Evolutionary conservation across 23 tunicate species (phyloP), one percentile per base, ranked within the genome.

Genomic region (Oikopleura albicans): DNA sequence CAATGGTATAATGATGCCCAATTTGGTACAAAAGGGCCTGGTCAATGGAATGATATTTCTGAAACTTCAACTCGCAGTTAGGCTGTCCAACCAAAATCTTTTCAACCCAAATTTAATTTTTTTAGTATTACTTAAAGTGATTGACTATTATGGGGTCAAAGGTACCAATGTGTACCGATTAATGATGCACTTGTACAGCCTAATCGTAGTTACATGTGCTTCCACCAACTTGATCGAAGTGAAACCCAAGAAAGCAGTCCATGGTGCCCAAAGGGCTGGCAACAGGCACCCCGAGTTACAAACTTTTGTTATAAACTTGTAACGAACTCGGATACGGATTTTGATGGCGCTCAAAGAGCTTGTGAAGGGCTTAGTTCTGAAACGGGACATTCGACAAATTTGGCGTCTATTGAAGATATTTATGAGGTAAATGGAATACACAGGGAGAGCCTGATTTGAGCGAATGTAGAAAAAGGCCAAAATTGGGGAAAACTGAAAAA

Each of bases 201-300:
- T 8, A 8, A 22, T 34, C 79, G 79, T 16, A 71, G 79, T 29
- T 71, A 71, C 37, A 16, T 71, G 79, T 71, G 79, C 37, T 71
- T 22, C 35, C 33, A 71, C 37, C 28, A 71, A 29, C 79, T 27
- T 29, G 33, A 27, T 71, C 31, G 37, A 2, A 22, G 37, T 1
- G 29, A 40, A 38, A 40, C 76, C 38, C 40, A 36, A 4, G 76
- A 40, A 22, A 33, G 38, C 38, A 31, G 39, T 31, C 76, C 76
- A n/a, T 57, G 85, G 31, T 84, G 84, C 86, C 85, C 57, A 1
- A 85, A 85, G 40, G 87, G 79, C 2, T 71, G 79, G 79, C 28
- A 27, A 71, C 79, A 71, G 37, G 34, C 27, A 31, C 79, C 79
- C 4, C 34, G 79, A 16, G 35, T 71, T 27, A 2, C 33, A 2